phyloP scores from a whole-genome alignment of 2,888 invertebrate genomes.

The Temnothorax rugatulus region DNA sequence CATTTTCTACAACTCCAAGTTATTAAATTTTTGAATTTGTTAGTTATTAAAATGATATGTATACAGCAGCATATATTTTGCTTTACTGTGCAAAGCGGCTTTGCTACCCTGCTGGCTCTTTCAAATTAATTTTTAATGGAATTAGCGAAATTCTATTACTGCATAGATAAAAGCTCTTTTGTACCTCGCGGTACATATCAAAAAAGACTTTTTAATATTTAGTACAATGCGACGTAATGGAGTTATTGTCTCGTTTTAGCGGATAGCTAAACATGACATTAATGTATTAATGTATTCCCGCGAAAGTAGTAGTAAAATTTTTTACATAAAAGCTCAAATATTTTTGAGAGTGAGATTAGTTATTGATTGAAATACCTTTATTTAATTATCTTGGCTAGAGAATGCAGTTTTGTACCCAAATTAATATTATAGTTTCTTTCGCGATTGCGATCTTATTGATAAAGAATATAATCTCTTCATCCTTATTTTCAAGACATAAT shows the following conservation, averaged over 20 bases:
- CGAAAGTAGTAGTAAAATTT: not conserved
- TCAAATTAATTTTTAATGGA: slow-evolving; percentile 49
- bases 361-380: slow-evolving; percentile 7
- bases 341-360: not conserved
- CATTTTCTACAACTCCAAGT: not conserved
- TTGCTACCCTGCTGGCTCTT: slow-evolving; percentile 14
- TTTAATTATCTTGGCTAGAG: not conserved
- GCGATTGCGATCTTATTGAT: not conserved
- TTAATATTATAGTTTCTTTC: not conserved
- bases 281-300: not conserved
- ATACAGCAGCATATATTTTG: slow-evolving; percentile 37
- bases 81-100: slow-evolving; percentile 49
- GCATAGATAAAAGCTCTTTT: slow-evolving; percentile 39
- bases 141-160: slow-evolving; percentile 49
- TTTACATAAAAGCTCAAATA: not conserved
- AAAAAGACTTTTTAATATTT: slow-evolving; percentile 47
- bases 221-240: slow-evolving; percentile 8
- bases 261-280: slow-evolving; percentile 32
- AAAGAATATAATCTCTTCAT: slow-evolving; percentile 3
- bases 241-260: slow-evolving; percentile 42
- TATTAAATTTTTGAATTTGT: not conserved
- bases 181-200: slow-evolving; percentile 22
- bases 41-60: slow-evolving; percentile 38
- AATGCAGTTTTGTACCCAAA: not conserved
- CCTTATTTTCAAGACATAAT: not conserved